Evolutionary conservation across 2,113 vertebrate genomes (phyloP).

Genomic region (Corythoichthys haematopterus): DNA sequence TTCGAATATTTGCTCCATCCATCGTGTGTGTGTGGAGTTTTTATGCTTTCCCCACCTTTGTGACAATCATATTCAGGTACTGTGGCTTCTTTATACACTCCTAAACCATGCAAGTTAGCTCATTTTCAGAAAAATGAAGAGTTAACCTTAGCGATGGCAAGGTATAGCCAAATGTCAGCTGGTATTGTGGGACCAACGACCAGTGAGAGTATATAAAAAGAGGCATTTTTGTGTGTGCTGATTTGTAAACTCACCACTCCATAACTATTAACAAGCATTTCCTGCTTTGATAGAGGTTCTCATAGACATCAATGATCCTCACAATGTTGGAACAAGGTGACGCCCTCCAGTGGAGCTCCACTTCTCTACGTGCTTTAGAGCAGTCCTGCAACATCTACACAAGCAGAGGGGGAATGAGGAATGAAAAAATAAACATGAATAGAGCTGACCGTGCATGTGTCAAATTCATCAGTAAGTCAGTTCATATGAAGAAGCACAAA

Average conservation of each 20-base stretch:
- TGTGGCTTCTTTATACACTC: too few species aligned
- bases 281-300: conserved; percentile 89
- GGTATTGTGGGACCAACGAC: background rate
- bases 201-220: too few species aligned
- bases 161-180: background rate
- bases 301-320: conserved; percentile 91
- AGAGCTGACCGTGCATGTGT: background rate
- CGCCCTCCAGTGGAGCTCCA: conserved; percentile 93
- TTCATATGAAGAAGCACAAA: background rate
- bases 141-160: background rate
- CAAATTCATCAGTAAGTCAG: background rate
- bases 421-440: too few species aligned
- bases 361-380: conserved; percentile 89
- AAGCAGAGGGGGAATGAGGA: background rate
- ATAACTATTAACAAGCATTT: conserved; percentile 97
- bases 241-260: conserved; percentile 82
- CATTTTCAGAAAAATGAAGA: too few species aligned
- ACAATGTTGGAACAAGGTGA: conserved; percentile 92
- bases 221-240: background rate
- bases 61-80: too few species aligned
- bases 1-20: background rate
- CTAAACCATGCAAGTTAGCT: too few species aligned
- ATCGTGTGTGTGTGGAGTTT: too few species aligned
- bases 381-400: conserved; percentile 94
- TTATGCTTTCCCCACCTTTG: too few species aligned